Percentiles rank a stretch among this genome's conserved stretches.
Evolutionary conservation across 2,797 vertebrate genomes (phyloP).

Genomic region (Alfaro cultratus): DNA sequence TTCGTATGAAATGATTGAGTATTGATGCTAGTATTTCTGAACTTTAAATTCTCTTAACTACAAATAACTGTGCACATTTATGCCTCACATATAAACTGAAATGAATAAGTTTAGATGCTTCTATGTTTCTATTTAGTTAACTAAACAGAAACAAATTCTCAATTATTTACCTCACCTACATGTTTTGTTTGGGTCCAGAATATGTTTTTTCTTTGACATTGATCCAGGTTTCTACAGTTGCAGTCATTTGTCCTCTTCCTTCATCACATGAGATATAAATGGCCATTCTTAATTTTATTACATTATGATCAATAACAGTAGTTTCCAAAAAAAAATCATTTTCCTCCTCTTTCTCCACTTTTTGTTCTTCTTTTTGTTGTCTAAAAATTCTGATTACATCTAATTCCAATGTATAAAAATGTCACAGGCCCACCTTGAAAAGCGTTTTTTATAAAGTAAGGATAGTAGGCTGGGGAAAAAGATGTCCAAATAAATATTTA

Average conservation of each 20-base stretch:
- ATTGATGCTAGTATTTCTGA: background rate
- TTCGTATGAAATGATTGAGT: too few species aligned
- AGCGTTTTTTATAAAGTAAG: conserved; percentile 10
- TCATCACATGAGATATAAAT: conserved; percentile 43
- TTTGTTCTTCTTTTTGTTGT: conserved; percentile 24
- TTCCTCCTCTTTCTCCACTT: conserved; percentile 15
- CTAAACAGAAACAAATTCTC: background rate
- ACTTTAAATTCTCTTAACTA: conserved; percentile 6
- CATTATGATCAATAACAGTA: conserved; percentile 48
- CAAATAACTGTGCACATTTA: background rate
- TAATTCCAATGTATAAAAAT: conserved; percentile 28
- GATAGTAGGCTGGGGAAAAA: conserved; percentile 8
- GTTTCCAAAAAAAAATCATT: conserved; percentile 40
- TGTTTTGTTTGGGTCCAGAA: background rate
- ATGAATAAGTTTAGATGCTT: background rate
- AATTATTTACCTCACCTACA: background rate
- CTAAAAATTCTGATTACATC: conserved; percentile 10
- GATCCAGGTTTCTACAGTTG: conserved; percentile 23
- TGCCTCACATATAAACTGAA: background rate
- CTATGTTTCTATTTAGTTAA: background rate
- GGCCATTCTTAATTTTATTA: conserved; percentile 42
- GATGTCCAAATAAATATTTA: background rate
- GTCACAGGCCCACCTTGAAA: conserved; percentile 20
- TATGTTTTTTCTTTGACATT: background rate
- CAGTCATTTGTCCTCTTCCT: conserved; percentile 31